Conservation (phyloP, 1,140 invertebrate species). For the Brachystomella parvula region DNA sequence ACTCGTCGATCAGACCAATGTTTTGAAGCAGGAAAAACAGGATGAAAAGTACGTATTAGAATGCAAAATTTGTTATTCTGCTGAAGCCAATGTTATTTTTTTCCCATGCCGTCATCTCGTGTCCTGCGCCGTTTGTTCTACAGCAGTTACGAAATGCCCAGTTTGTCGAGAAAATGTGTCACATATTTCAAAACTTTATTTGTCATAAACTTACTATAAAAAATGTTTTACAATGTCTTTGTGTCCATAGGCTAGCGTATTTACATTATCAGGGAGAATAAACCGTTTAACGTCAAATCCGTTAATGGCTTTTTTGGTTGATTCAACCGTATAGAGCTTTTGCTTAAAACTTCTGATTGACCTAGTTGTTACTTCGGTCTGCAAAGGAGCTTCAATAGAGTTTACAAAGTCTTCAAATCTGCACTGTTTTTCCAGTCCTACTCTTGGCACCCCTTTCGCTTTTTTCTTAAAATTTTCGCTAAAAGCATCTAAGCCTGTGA, state of each 20-base stretch:
- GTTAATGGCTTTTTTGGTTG: not conserved
- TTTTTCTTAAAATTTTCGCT: not conserved
- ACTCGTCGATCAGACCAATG: too few species aligned
- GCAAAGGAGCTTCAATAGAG: not conserved
- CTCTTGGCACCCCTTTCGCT: not conserved
- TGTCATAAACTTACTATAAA: slow-evolving; percentile 1
- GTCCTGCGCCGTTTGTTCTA: too few species aligned
- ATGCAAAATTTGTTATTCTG: too few species aligned
- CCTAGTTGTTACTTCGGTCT: not conserved
- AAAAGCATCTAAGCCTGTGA: too few species aligned
- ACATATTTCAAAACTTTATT: too few species aligned
- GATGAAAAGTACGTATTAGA: too few species aligned
- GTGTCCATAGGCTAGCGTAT: not conserved
- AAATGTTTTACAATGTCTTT: not conserved
- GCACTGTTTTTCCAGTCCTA: not conserved
- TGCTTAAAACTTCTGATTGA: not conserved
- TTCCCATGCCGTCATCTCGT: too few species aligned
- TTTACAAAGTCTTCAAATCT: not conserved
- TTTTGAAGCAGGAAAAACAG: too few species aligned
- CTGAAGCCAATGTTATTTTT: too few species aligned
- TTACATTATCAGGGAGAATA: slow-evolving; percentile 2
- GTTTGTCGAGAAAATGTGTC: too few species aligned
- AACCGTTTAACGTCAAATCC: not conserved
- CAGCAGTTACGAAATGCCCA: too few species aligned
- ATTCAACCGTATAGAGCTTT: not conserved